phyloP scores from a whole-genome alignment of 1,140 invertebrate genomes.

The Diploscapter pachys region DNA sequence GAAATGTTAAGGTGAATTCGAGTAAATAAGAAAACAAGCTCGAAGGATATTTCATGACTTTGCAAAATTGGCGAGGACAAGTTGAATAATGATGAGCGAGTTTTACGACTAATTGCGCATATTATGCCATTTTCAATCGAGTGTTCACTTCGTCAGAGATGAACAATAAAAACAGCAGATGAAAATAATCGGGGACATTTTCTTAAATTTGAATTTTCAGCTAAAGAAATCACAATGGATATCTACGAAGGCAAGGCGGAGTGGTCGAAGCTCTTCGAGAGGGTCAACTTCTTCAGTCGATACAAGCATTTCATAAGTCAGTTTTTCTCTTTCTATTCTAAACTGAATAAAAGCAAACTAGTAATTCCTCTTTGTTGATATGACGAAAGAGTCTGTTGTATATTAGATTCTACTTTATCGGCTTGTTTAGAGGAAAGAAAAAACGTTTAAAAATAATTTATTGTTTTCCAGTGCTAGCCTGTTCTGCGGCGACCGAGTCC shows the following conservation, averaged over 20 bases:
- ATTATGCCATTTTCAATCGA: too few species aligned
- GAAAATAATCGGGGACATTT: background rate
- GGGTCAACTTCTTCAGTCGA: slow-evolving; percentile 86
- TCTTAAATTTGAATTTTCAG: background rate
- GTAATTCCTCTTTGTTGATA: background rate
- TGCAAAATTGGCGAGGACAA: too few species aligned
- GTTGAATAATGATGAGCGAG: too few species aligned
- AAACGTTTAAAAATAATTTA: background rate
- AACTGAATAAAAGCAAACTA: too few species aligned
- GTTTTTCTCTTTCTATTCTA: background rate
- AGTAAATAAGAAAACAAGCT: too few species aligned
- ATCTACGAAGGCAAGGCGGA: slow-evolving; percentile 77
- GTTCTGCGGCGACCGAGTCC: slow-evolving; percentile 40
- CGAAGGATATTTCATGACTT: too few species aligned
- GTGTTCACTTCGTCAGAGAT: too few species aligned
- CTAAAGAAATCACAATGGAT: slow-evolving; percentile 71
- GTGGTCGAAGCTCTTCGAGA: slow-evolving; percentile 92
- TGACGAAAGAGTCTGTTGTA: background rate
- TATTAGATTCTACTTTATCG: too few species aligned
- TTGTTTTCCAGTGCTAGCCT: slow-evolving; percentile 23
- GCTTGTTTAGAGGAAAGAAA: background rate
- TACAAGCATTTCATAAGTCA: slow-evolving; percentile 70
- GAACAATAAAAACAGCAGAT: background rate
- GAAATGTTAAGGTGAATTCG: too few species aligned
- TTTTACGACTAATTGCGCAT: too few species aligned